Evolutionary conservation across 2,113 vertebrate genomes (phyloP).

Genomic region (Syrrhaptes paradoxus): DNA sequence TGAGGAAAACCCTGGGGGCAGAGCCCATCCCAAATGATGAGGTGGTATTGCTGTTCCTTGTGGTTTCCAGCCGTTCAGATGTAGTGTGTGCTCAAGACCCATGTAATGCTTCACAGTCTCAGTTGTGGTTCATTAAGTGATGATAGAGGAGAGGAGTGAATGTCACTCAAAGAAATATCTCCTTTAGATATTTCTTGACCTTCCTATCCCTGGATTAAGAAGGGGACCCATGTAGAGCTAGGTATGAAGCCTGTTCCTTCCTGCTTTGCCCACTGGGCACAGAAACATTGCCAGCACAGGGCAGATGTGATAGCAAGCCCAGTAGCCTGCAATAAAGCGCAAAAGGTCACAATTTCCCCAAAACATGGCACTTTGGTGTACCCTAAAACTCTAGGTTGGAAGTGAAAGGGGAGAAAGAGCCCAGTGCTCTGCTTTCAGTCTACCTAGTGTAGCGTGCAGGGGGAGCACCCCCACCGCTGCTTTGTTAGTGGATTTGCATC

Average conservation of each 20-base stretch:
- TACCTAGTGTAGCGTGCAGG: rapidly evolving
- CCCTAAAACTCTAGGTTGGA: neutral
- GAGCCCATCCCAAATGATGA: neutral
- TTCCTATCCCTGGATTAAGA: rapidly evolving
- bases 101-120: neutral
- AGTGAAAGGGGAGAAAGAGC: neutral
- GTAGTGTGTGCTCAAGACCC: rapidly evolving
- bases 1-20: neutral
- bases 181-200: neutral
- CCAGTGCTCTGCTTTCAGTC: neutral
- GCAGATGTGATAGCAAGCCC: rapidly evolving
- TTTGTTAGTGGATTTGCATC: neutral
- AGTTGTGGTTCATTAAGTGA: neutral
- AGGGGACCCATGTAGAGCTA: neutral
- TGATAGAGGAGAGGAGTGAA: neutral
- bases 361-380: too few species aligned
- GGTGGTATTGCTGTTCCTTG: neutral
- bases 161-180: neutral
- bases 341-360: rapidly evolving
- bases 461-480: rapidly evolving
- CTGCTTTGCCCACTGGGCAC: neutral
- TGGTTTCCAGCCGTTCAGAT: neutral
- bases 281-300: rapidly evolving
- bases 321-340: rapidly evolving
- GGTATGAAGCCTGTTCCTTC: neutral